phyloP scores from a whole-genome alignment of 2,888 invertebrate genomes.

The Parnassius smintheus region DNA sequence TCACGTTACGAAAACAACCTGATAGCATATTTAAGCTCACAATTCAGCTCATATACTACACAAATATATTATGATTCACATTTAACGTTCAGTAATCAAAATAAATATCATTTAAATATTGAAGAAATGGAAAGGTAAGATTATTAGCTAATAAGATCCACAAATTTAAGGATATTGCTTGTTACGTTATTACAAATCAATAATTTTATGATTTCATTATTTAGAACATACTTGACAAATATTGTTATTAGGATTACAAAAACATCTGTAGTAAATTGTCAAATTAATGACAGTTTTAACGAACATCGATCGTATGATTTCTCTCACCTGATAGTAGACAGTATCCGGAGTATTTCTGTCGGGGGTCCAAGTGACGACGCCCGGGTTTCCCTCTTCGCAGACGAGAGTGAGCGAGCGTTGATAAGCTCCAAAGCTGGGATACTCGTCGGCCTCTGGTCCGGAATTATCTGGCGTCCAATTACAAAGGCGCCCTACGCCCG shows the following conservation, averaged over 20 bases:
- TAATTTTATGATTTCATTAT: too few relatives aligned
- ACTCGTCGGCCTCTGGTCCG: conserved; percentile 89
- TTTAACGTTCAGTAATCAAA: neutral
- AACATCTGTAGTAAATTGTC: too few relatives aligned
- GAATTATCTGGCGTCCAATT: conserved; percentile 91
- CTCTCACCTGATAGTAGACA: conserved; percentile 92
- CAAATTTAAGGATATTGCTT: too few relatives aligned
- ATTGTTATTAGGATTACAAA: too few relatives aligned
- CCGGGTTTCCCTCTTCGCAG: conserved; percentile 92
- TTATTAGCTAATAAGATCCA: too few relatives aligned
- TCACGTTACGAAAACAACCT: neutral
- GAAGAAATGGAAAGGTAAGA: neutral
- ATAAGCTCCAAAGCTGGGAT: conserved; percentile 93
- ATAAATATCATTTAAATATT: neutral
- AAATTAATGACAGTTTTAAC: neutral
- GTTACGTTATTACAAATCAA: too few relatives aligned
- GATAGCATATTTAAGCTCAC: neutral
- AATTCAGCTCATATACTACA: neutral
- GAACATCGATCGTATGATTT: neutral
- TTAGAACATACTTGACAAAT: too few relatives aligned
- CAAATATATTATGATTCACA: neutral
- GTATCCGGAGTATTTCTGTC: conserved; percentile 93
- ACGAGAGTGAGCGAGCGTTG: conserved; percentile 91
- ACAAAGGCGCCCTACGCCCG: conserved; percentile 91
- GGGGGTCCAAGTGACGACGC: conserved; percentile 93